phyloP scores from a whole-genome alignment of 2,888 invertebrate species.

The Cetonia aurata region DNA sequence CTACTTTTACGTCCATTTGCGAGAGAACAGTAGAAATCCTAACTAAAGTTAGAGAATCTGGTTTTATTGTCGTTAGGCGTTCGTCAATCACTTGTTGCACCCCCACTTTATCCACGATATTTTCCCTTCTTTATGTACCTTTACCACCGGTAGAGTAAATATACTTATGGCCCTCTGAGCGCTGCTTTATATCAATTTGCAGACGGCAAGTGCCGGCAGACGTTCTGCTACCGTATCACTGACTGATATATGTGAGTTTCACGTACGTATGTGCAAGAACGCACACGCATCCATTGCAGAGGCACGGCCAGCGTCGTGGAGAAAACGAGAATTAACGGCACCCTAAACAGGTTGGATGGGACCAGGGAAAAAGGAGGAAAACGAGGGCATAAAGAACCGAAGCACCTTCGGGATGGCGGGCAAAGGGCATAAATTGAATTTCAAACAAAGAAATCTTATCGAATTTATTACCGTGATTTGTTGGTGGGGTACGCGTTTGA shows the following conservation, averaged over 20 bases:
- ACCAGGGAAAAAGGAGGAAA: neutral
- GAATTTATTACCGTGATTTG: constrained; percentile 26
- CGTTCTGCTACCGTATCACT: constrained; percentile 13
- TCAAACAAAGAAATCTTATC: constrained; percentile 14
- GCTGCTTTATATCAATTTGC: constrained; percentile 39
- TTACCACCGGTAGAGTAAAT: constrained; percentile 23
- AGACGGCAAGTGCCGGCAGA: constrained; percentile 31
- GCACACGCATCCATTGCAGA: constrained; percentile 20
- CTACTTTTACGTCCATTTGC: neutral
- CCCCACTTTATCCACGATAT: constrained; percentile 30
- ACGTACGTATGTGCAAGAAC: constrained; percentile 7
- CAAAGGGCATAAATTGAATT: constrained; percentile 18
- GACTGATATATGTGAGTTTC: constrained; percentile 34
- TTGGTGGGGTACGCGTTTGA: neutral
- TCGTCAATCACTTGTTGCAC: constrained; percentile 40
- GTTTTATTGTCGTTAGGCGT: constrained; percentile 19
- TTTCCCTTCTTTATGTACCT: constrained; percentile 32
- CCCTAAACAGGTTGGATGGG: constrained; percentile 12
- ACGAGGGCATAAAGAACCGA: constrained; percentile 22
- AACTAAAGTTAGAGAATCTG: too few species aligned
- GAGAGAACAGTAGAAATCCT: too few species aligned
- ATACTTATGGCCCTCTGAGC: constrained; percentile 23
- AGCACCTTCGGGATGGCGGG: constrained; percentile 12
- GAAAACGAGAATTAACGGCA: constrained; percentile 37
- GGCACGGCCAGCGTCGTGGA: neutral